A percentile compares a stretch with the other conserved stretches of the same genome.
These are phyloP conservation scores for Centropristis striata DNA, from an alignment of 2,113 vertebrate species.

Conservation along the genomic window DNA sequence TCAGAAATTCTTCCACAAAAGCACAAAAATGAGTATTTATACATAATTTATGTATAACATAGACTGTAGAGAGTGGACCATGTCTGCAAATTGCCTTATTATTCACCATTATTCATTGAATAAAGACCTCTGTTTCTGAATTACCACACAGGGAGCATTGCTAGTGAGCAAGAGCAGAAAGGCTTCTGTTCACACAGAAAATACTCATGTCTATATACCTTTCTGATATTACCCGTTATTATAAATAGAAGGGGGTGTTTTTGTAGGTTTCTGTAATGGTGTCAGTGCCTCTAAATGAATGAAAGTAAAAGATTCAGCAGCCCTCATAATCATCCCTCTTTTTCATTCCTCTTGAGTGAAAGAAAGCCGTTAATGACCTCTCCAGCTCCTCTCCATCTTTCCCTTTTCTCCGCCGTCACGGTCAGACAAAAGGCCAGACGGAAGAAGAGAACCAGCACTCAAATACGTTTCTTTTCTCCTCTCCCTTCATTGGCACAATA, in stretches of 20 bases:
- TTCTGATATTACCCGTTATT: background rate
- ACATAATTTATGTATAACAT: background rate
- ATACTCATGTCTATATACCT: background rate
- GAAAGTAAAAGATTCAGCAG: constrained; percentile 6
- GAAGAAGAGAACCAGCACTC: constrained; percentile 29
- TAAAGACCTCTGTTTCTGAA: background rate
- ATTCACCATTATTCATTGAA: constrained; percentile 4
- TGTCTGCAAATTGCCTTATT: background rate
- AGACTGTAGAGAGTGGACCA: background rate
- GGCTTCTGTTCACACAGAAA: background rate
- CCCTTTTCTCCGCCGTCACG: background rate
- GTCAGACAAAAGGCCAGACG: constrained; percentile 38
- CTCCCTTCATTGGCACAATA: constrained; percentile 4
- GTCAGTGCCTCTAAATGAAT: constrained; percentile 26
- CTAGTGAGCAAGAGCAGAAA: background rate
- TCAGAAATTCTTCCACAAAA: background rate
- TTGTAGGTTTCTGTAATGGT: background rate
- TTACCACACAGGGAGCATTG: background rate
- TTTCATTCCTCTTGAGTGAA: constrained; percentile 22
- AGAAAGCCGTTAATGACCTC: constrained; percentile 57
- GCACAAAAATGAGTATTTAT: background rate
- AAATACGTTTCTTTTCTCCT: background rate
- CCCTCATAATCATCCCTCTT: constrained; percentile 32
- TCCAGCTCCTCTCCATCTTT: constrained; percentile 25
- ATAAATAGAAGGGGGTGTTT: constrained; percentile 7